Evolutionary conservation across 1,140 invertebrate genomes (phyloP), one percentile per base, ranked within the genome.

Genomic region (Heliothis subflexa): DNA sequence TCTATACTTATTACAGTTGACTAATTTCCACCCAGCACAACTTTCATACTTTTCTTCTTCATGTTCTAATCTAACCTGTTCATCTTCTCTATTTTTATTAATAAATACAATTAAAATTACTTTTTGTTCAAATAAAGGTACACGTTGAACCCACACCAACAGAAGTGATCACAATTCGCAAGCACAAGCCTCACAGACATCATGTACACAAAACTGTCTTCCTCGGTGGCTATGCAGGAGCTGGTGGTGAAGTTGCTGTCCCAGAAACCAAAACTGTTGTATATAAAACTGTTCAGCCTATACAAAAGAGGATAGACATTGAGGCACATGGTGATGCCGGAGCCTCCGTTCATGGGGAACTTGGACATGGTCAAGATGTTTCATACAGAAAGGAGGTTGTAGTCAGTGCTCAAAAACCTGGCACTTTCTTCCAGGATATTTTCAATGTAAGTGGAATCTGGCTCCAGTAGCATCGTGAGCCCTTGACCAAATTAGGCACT

Each of bases 401-500:
- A 2, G 78, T 89, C 16, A 84, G 89, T 72, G 88, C 82, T 40
- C 33, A 40, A 52, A 93, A 89, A 64, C 91, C 92, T 5, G 33
- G 47, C 18, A 82, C 80, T 9, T 93, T 94, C 74, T 94, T 94
- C 73, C 83, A 85, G 21, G 91, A 93, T 68, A 92, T 94, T 61
- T 91, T 94, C 62, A 93, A 93, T 77, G 92, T 94, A 79, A 89
- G 91, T 89, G 33, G 33, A 40, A 33, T 7, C 33, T 25, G 21
- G 21, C 21, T 25, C 21, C 21, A 25, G 21, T 25, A 25, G 21
- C 2, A 25, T 25, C 21, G 0, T 2, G 0, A 25, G 21, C 21
- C 0, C 21, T 25, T 25, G 21, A 25, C 21, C 21, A 25, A 25
- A 25, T 25, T 2, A 25, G 21, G 21, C 2, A 25, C 21, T 25